A percentile compares a stretch with the other conserved stretches of the same genome.
Conservation (phyloP, 2,797 vertebrate genomes). For the Glyptemys insculpta region DNA sequence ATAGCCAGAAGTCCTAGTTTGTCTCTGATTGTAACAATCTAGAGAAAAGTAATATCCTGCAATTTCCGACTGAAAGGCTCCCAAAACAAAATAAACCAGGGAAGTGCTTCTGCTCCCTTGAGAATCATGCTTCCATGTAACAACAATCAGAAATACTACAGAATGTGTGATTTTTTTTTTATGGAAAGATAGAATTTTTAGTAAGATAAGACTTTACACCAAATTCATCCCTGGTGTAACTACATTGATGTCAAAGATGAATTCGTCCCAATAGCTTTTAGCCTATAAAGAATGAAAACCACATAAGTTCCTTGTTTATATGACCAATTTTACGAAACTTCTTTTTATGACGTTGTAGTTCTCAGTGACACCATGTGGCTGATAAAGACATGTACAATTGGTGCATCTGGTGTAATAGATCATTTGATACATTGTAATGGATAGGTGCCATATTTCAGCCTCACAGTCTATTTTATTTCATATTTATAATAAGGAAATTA, state of each 20-base stretch:
- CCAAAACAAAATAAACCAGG: background rate
- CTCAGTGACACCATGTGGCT: constrained; percentile 49
- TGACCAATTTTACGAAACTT: background rate
- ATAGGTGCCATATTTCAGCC: background rate
- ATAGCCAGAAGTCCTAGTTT: background rate
- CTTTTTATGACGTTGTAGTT: constrained; percentile 34
- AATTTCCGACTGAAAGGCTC: background rate
- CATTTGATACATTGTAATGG: background rate
- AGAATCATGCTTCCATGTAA: background rate
- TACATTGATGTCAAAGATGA: background rate
- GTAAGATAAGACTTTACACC: background rate
- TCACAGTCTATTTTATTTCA: background rate
- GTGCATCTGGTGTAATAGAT: constrained; percentile 1
- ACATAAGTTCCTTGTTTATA: constrained; percentile 6
- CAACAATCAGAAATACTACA: background rate
- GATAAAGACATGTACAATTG: constrained; percentile 38
- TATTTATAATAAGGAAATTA: background rate
- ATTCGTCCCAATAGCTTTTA: constrained; percentile 7
- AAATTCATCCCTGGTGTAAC: background rate
- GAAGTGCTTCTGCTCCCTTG: background rate
- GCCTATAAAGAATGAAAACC: constrained; percentile 18
- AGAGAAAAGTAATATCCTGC: background rate
- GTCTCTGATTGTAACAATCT: background rate
- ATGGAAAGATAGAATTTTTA: background rate
- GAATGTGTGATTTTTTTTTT: background rate